Base-by-base conservation (phyloP, 2,888 invertebrate genomes). In the Lycophotia porphyrea region DNA sequence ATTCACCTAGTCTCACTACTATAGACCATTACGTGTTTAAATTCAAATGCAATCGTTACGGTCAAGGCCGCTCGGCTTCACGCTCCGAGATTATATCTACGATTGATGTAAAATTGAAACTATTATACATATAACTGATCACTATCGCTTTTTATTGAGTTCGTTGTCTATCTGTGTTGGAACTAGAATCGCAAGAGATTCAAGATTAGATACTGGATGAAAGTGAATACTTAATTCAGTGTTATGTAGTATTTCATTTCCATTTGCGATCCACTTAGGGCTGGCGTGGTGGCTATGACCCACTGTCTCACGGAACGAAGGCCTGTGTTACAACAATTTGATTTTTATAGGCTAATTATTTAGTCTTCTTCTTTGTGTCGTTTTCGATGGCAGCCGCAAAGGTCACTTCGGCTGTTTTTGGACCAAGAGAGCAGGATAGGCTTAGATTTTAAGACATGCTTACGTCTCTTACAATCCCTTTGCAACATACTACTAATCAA, bases 41-140 rank as follows among this genome's bases (percentile, higher is more conserved):
- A 73, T 63, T 75, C 13, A 67, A 78, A 70, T 61, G 72, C 13
- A 71, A 79, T 79, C 60, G 80, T 79, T 65, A 79, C 82, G 84
- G 87, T 87, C 85, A 84, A 87, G 87, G 87, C 39, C 75, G 66
- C 36, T 63, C 34, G 27, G 24, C 76, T 81, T 80, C 85, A 85
- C 80, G 84, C 68, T 66, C 13, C 11, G 55, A 81, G 80, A 84
- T 82, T 76, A 73, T 71, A 80, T 87, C 80, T 80, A 47, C 42
- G 64, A 58, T 71, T 78, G 78, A 78, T 78, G 71, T 76, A 68
- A 85, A 84, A 82, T 76, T 82, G 2, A 71, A 55, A 58, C 64
- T 27, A 58, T 64, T 77, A 77, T 64, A 58, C 47, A 64, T 42
- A 34, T 60, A 55, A 71, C 72, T 67, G 85, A 87, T 82, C 73